phyloP scores from a whole-genome alignment of 2,888 invertebrate species.

The Acheta domesticus region DNA sequence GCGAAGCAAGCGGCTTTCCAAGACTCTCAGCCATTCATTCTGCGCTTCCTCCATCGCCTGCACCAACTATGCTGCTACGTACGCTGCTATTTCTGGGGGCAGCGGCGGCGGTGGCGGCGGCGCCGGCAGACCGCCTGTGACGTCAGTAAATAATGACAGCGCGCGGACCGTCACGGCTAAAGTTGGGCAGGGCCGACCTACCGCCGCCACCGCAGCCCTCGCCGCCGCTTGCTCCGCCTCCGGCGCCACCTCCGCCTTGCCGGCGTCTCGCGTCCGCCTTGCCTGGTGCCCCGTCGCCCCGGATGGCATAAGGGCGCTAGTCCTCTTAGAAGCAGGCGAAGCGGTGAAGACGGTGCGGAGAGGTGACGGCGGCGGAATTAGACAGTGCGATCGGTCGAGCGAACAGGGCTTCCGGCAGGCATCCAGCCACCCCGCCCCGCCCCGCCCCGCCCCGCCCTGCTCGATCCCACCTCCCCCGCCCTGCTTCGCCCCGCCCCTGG shows the following conservation, averaged over 20 bases:
- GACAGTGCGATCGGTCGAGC: background rate
- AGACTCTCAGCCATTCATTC: too few relatives aligned
- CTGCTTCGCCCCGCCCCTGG: too few relatives aligned
- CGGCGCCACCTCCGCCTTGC: too few relatives aligned
- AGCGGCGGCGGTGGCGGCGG: background rate
- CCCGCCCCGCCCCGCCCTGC: background rate
- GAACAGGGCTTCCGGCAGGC: background rate
- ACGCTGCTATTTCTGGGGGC: background rate
- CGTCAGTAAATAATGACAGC: conserved; percentile 18
- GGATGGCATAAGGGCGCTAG: too few relatives aligned
- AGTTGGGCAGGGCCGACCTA: background rate
- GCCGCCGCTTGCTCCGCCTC: too few relatives aligned
- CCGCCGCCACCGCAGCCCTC: background rate
- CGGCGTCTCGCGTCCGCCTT: too few relatives aligned
- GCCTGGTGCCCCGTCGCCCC: too few relatives aligned
- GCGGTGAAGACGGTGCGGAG: background rate
- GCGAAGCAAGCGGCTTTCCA: too few relatives aligned
- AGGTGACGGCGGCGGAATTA: background rate
- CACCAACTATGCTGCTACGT: conserved; percentile 5
- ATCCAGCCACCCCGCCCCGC: background rate
- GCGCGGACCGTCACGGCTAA: conserved; percentile 11
- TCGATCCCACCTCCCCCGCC: too few relatives aligned
- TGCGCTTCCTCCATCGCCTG: background rate
- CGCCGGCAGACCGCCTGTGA: background rate
- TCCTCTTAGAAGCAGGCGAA: too few relatives aligned